Conservation (phyloP, 2,888 invertebrate species). For the Ornithoptera alexandrae region DNA sequence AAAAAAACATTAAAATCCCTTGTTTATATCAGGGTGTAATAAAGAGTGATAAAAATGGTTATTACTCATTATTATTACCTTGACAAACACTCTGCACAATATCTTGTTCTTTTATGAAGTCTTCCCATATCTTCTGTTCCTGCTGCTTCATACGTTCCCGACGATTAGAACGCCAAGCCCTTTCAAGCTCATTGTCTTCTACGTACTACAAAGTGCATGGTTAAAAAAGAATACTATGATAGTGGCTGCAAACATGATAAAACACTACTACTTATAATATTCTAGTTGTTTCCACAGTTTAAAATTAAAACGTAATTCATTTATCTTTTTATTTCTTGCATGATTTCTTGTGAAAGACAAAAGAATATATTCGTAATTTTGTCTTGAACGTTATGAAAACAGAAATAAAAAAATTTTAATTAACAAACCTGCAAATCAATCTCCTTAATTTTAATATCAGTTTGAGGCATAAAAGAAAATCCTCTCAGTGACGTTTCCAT, state of each 20-base stretch:
- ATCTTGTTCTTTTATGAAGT: constrained; percentile 67
- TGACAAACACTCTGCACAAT: constrained; percentile 49
- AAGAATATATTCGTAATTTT: background rate
- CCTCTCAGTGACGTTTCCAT: constrained; percentile 61
- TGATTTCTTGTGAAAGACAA: too few relatives aligned
- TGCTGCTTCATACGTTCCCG: constrained; percentile 62
- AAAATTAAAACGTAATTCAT: too few relatives aligned
- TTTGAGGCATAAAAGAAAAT: constrained; percentile 63
- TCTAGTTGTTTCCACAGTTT: too few relatives aligned
- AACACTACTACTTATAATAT: too few relatives aligned
- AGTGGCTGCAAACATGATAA: too few relatives aligned
- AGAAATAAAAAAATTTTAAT: background rate
- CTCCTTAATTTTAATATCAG: constrained; percentile 41
- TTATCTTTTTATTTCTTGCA: too few relatives aligned
- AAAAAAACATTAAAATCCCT: too few relatives aligned
- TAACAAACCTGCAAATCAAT: constrained; percentile 54
- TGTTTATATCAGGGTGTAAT: background rate
- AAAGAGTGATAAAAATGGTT: background rate
- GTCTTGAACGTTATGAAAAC: background rate
- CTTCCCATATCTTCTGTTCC: constrained; percentile 69
- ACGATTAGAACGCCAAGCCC: constrained; percentile 58
- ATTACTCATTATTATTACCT: constrained; percentile 41
- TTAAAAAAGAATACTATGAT: background rate
- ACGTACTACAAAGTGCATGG: constrained; percentile 57
- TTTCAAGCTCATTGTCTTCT: constrained; percentile 57